Conservation (phyloP, 2,888 invertebrate genomes). For the Panopea generosa region DNA sequence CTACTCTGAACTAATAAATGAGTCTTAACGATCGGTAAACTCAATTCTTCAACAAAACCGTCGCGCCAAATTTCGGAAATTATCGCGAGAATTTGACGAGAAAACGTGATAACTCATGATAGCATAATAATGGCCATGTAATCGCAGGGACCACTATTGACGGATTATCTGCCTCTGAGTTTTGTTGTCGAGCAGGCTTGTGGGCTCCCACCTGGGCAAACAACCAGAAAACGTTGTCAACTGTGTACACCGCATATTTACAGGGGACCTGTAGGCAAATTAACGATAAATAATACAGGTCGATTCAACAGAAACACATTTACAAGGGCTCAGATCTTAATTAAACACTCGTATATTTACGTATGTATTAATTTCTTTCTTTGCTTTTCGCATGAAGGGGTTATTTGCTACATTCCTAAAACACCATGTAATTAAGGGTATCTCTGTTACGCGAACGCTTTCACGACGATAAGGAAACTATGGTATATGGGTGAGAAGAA, state of each 20-base stretch:
- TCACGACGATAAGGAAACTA: not conserved
- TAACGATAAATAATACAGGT: slow-evolving; percentile 43
- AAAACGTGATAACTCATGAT: slow-evolving; percentile 62
- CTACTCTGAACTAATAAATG: not conserved
- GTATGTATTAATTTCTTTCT: slow-evolving; percentile 58
- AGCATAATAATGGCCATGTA: slow-evolving; percentile 56
- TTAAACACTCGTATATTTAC: slow-evolving; percentile 59
- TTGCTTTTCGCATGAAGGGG: slow-evolving; percentile 42
- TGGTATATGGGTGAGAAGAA: too few relatives aligned
- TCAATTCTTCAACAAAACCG: slow-evolving; percentile 29
- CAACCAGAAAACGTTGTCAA: slow-evolving; percentile 10
- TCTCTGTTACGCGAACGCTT: slow-evolving; percentile 17
- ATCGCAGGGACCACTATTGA: slow-evolving; percentile 35
- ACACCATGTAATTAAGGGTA: slow-evolving; percentile 40
- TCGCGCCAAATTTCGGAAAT: slow-evolving; percentile 54
- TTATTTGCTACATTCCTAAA: slow-evolving; percentile 50
- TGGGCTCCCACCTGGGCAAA: slow-evolving; percentile 53
- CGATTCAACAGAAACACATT: slow-evolving; percentile 44
- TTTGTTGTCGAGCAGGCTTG: slow-evolving; percentile 23
- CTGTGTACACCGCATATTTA: slow-evolving; percentile 13
- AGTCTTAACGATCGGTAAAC: slow-evolving; percentile 11
- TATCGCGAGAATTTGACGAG: slow-evolving; percentile 64
- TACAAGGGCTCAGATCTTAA: slow-evolving; percentile 50
- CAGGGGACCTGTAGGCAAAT: slow-evolving; percentile 16
- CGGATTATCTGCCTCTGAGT: slow-evolving; percentile 45